Base-by-base conservation (phyloP, 2,888 invertebrate species). In the Seladonia tumulorum region DNA sequence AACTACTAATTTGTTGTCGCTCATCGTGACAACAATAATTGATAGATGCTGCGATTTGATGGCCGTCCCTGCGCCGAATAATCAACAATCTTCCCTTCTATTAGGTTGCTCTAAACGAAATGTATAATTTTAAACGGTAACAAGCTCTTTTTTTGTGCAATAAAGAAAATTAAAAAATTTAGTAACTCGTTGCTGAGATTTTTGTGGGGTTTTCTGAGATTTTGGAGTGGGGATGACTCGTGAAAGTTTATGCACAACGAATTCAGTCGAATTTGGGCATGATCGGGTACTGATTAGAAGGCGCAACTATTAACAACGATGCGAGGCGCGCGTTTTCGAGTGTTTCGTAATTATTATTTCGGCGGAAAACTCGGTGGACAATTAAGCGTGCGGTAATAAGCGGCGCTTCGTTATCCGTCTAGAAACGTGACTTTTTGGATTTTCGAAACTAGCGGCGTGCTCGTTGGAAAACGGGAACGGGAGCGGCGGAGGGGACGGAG, bases 351-450 rank as follows among this genome's bases (percentile, higher is more conserved):
- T 89, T 89, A 89, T 89, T 89, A 89, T 89, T 89, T 87, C 89
- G 84, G 81, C 81, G 82, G 79, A 85, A 86, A 82, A 70, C 86
- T 81, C 79, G 72, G 63, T 18, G 81, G n/a, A 83, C 89, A 90
- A 90, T 90, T 90, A 88, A 90, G 86, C 87, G 80, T 68, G 73
- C 84, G 72, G 83, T 87, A 86, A 89, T 88, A 88, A 88, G 83
- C 81, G 91, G 42, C 82, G 91, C 82, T 87, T 90, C 90, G 89
- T 90, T 90, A 87, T 90, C 85, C 79, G 76, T 66, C 81, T 71
- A 83, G 87, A 88, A 89, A 91, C 90, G 92, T 91, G 91, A 92
- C 91, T 91, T 92, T 92, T 91, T 91, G 86, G 89, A 89, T 91
- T 91, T 90, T 89, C 86, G 87, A 87, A 90, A 86, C 80, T 87